Percentiles rank a stretch among this genome's conserved stretches.
phyloP scores from a whole-genome alignment of 2,888 invertebrate genomes.

The Lycophotia porphyrea region DNA sequence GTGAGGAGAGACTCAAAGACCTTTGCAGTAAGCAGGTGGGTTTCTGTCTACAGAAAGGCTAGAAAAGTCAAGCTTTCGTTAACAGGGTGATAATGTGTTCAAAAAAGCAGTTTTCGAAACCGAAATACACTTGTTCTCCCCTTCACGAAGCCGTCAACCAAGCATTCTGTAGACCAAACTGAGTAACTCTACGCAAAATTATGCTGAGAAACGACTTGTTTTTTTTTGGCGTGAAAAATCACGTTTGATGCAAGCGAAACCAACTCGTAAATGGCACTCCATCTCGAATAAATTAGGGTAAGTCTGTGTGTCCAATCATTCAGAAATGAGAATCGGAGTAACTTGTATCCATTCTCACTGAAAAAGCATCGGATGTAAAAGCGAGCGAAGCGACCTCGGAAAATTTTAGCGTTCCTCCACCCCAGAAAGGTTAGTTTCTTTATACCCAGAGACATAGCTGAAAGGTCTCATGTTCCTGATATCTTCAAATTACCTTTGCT shows the following conservation, averaged over 20 bases:
- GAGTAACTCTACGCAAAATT: too few relatives aligned
- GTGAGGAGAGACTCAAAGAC: slow-evolving; percentile 90
- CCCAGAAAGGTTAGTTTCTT: not conserved
- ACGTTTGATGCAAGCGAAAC: too few relatives aligned
- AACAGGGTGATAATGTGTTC: too few relatives aligned
- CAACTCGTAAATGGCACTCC: not conserved
- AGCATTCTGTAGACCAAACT: too few relatives aligned
- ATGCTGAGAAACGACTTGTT: too few relatives aligned
- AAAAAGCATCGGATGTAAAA: not conserved
- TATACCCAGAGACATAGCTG: not conserved
- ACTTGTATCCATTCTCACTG: not conserved
- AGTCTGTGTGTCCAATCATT: not conserved
- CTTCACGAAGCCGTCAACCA: too few relatives aligned
- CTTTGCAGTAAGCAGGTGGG: slow-evolving; percentile 77
- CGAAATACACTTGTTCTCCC: too few relatives aligned
- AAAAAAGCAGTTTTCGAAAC: too few relatives aligned
- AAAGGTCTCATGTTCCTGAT: not conserved
- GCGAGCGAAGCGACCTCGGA: not conserved
- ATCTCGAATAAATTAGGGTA: not conserved
- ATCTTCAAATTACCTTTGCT: not conserved
- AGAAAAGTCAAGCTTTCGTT: too few relatives aligned
- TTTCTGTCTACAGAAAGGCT: not conserved
- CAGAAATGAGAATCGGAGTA: not conserved
- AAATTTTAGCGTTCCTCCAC: not conserved
- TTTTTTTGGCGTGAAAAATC: too few relatives aligned